These are phyloP conservation scores for Dipodomys merriami DNA, from an alignment of 2,113 vertebrate species.

Conservation along the genomic window DNA sequence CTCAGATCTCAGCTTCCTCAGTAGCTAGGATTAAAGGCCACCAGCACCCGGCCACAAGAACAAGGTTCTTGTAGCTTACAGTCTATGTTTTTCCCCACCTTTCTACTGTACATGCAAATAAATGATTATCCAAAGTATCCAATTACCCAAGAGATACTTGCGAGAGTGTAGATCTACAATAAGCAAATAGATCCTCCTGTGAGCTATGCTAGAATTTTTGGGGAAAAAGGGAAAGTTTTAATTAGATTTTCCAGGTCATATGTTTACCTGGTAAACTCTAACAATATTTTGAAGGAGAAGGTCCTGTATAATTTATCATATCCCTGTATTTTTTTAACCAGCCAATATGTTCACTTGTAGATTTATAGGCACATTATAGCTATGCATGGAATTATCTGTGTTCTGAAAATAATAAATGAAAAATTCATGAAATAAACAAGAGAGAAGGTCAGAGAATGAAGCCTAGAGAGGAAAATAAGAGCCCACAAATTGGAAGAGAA, in stretches of 20 bases:
- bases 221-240: neutral
- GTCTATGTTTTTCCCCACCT: rapidly evolving
- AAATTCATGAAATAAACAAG: too few species aligned
- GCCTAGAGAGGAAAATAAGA: neutral
- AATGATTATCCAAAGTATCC: neutral
- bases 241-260: neutral
- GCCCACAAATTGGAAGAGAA: neutral
- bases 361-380: too few species aligned
- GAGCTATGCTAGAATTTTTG: neutral
- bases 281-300: neutral
- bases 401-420: too few species aligned
- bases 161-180: neutral
- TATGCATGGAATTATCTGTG: too few species aligned
- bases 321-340: neutral
- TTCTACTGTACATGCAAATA: neutral
- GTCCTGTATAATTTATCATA: too few species aligned
- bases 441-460: neutral
- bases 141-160: neutral
- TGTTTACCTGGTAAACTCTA: neutral
- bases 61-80: neutral
- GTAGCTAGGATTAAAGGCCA: too few species aligned
- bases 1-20: too few species aligned
- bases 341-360: too few species aligned
- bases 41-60: neutral
- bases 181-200: neutral